Evolutionary conservation across 2,888 invertebrate species (phyloP), one percentile per base, ranked within the genome.

Genomic region (Autographa gamma): DNA sequence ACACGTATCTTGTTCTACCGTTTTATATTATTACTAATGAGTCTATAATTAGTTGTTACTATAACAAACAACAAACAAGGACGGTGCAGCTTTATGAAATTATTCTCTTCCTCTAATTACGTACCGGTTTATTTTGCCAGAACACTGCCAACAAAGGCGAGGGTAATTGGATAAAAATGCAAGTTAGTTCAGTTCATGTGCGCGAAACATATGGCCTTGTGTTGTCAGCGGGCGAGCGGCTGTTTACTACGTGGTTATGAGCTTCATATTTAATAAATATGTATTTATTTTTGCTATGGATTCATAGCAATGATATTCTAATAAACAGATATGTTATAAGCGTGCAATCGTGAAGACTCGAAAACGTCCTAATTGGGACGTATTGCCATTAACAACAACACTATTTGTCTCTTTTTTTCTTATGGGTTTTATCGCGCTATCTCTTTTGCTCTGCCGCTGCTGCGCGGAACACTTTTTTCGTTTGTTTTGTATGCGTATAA

Each of bases 81-180:
- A 71, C 60, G 73, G 59, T 41, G 71, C 76, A 48, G 48, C 48
- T n/a, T 83, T 76, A 79, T 80, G 66, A 81, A 76, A 79, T 84
- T 85, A 80, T 82, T 74, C 71, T 61, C 56, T 71, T 69, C 41
- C 71, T 66, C 73, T 79, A 80, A 84, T 85, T 79, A 79, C 72
- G 63, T 60, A 38, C 63, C 68, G 72, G 78, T 79, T 79, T 77
- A 72, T 85, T 81, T 81, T 66, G 74, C 71, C 72, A 74, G 77
- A 75, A 80, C 76, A 79, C 63, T 76, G 72, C 68, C 66, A 52
- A 83, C 85, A 86, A 86, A 87, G 80, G 83, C 84, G 74, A 71
- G 77, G 61, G 76, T 85, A 87, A 86, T 87, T 86, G 79, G 79
- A 86, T 86, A 86, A 87, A 88, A 85, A 87, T 79, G 80, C 84